Percentiles rank a stretch among this genome's conserved stretches.
Conservation (phyloP, 1,140 invertebrate genomes). For the Lepidurus arcticus region DNA sequence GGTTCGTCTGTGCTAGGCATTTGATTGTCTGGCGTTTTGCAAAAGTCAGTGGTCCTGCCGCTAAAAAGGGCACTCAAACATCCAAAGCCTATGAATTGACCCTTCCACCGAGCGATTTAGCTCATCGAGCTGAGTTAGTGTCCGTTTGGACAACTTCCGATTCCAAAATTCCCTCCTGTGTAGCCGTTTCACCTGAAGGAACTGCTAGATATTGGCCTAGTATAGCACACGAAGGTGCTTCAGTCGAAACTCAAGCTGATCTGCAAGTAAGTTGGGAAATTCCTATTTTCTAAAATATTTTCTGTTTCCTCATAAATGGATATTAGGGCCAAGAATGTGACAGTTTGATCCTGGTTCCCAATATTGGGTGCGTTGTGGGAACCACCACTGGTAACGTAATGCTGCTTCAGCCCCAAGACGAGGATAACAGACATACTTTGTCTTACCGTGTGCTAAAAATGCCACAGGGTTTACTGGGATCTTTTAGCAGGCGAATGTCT, state of each 20-base stretch:
- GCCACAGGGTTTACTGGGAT: slow-evolving; percentile 76
- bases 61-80: not conserved
- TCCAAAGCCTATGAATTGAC: slow-evolving; percentile 57
- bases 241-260: slow-evolving; percentile 76
- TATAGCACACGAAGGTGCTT: slow-evolving; percentile 77
- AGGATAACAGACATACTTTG: slow-evolving; percentile 59
- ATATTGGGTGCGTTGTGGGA: slow-evolving; percentile 71
- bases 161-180: slow-evolving; percentile 69
- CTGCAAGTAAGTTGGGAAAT: slow-evolving; percentile 50
- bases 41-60: slow-evolving; percentile 34
- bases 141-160: slow-evolving; percentile 65
- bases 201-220: slow-evolving; percentile 83
- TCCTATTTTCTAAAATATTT: not conserved
- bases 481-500: slow-evolving; percentile 74
- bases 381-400: slow-evolving; percentile 86
- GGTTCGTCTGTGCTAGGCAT: slow-evolving; percentile 78
- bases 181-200: slow-evolving; percentile 91
- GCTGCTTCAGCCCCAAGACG: slow-evolving; percentile 57
- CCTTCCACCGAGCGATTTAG: slow-evolving; percentile 82
- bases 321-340: slow-evolving; percentile 65
- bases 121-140: slow-evolving; percentile 83
- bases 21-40: slow-evolving; percentile 83
- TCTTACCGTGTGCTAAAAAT: slow-evolving; percentile 63
- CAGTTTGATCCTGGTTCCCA: slow-evolving; percentile 60
- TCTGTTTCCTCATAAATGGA: not conserved